A percentile compares a stretch with the other conserved stretches of the same genome.
phyloP scores from a whole-genome alignment of 2,888 invertebrate species.

The Laothoe populi region DNA sequence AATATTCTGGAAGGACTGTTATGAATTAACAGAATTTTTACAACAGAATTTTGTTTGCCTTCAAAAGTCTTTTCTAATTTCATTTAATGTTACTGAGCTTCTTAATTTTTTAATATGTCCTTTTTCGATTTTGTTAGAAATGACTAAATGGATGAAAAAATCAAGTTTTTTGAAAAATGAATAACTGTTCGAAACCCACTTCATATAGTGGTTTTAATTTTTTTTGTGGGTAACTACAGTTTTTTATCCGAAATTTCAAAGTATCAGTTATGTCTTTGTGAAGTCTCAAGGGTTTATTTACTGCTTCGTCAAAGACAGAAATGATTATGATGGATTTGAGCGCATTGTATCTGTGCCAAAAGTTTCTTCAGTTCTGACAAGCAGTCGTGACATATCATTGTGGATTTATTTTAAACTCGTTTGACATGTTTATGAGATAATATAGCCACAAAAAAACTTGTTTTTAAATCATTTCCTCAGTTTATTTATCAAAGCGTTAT shows the following conservation, averaged over 20 bases:
- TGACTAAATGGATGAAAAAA: no score
- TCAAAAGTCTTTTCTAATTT: no score
- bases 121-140: no score
- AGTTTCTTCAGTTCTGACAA: slow-evolving; percentile 10
- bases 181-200: no score
- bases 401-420: slow-evolving; percentile 18
- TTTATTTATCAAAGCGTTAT: slow-evolving; percentile 20
- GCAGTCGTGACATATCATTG: slow-evolving; percentile 20
- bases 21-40: not conserved
- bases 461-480: slow-evolving; percentile 15
- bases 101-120: no score
- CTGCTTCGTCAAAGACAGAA: slow-evolving; percentile 7
- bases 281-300: not conserved
- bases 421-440: slow-evolving; percentile 12
- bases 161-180: no score
- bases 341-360: slow-evolving; percentile 9
- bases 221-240: not conserved
- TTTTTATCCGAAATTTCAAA: not conserved
- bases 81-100: not conserved
- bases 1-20: slow-evolving; percentile 1
- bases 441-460: slow-evolving; percentile 14
- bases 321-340: slow-evolving; percentile 17
- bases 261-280: slow-evolving; percentile 4
- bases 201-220: not conserved
- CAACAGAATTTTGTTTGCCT: not conserved